These are phyloP conservation scores for Acromyrmex charruanus DNA, from an alignment of 1,140 invertebrate genomes.

Conservation along the genomic window DNA sequence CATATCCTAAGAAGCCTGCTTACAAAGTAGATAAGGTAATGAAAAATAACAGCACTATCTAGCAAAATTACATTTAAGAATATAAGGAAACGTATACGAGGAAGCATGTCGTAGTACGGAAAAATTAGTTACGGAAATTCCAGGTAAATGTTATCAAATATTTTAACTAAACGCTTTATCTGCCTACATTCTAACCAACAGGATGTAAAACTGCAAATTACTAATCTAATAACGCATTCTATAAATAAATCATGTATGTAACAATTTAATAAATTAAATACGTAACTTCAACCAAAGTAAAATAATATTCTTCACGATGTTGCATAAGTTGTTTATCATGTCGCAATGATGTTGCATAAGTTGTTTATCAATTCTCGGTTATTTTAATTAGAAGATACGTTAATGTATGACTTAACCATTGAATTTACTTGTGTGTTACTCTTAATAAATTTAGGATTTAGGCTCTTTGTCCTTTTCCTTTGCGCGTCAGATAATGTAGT, in stretches of 20 bases:
- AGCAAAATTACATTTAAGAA: background rate
- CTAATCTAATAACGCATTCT: background rate
- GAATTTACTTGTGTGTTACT: no score
- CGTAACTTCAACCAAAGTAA: background rate
- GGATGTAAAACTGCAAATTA: slow-evolving; percentile 2
- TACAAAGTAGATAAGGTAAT: slow-evolving; percentile 22
- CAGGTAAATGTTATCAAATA: background rate
- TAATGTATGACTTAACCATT: no score
- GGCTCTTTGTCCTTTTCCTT: no score
- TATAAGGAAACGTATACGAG: background rate
- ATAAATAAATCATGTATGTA: background rate
- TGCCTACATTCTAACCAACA: background rate
- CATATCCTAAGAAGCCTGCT: background rate
- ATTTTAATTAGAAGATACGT: background rate
- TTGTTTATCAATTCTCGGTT: background rate
- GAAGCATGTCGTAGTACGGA: background rate
- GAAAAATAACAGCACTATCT: slow-evolving; percentile 27
- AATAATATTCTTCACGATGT: background rate
- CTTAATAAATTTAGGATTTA: no score
- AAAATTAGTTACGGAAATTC: background rate
- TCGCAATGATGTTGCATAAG: background rate
- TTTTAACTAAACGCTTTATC: background rate
- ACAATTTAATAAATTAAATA: slow-evolving; percentile 11
- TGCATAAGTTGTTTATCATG: background rate
- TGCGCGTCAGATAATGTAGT: no score